phyloP scores from a whole-genome alignment of 1,140 invertebrate genomes.

The Carcinoscorpius rotundicauda region DNA sequence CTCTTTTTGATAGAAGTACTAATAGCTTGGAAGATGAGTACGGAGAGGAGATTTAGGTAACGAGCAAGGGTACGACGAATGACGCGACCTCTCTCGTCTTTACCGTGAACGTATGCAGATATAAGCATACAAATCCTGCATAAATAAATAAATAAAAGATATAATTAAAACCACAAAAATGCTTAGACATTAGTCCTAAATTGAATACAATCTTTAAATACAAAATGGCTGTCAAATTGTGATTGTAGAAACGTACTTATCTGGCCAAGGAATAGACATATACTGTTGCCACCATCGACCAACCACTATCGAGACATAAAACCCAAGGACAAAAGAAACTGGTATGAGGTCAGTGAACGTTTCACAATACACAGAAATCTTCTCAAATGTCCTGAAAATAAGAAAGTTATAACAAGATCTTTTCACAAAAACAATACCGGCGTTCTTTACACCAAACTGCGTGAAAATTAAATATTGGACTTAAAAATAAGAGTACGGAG shows the following conservation, averaged over 20 bases:
- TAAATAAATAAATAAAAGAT: too few relatives aligned
- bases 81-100: conserved; percentile 66
- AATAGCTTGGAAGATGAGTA: conserved; percentile 65
- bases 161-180: too few relatives aligned
- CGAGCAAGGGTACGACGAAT: conserved; percentile 76
- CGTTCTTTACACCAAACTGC: too few relatives aligned
- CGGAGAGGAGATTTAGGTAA: conserved; percentile 64
- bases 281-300: conserved; percentile 89
- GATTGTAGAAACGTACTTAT: conserved; percentile 40
- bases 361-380: conserved; percentile 61
- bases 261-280: conserved; percentile 58
- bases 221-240: too few relatives aligned
- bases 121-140: conserved; percentile 25
- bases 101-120: conserved; percentile 44
- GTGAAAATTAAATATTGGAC: too few relatives aligned
- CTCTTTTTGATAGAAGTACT: conserved; percentile 79
- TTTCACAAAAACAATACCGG: too few relatives aligned
- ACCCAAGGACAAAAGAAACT: conserved; percentile 73
- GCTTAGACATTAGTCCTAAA: too few relatives aligned
- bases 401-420: background rate
- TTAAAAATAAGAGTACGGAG: too few relatives aligned
- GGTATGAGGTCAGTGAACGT: conserved; percentile 65
- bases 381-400: conserved; percentile 51
- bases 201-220: too few relatives aligned
- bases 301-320: conserved; percentile 86